Evolutionary conservation across 2,113 vertebrate species (phyloP).

Genomic region (Hemicordylus capensis): DNA sequence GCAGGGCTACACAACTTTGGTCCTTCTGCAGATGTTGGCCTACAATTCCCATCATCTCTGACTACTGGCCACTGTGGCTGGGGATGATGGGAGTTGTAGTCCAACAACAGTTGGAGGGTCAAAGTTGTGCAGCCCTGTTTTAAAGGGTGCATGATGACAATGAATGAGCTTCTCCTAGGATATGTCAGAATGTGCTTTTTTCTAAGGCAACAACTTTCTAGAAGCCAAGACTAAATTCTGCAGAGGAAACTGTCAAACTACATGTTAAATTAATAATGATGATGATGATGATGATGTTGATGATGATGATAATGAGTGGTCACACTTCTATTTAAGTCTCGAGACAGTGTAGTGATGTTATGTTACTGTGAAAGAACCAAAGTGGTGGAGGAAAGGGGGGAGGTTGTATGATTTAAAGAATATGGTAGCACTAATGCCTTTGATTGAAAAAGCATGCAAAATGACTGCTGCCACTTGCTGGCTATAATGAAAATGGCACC

Average conservation of each 20-base stretch:
- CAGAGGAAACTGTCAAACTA: neutral
- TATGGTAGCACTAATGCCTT: neutral
- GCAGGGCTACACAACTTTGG: too few relatives aligned
- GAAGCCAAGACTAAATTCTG: neutral
- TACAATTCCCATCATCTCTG: too few relatives aligned
- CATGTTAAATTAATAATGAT: too few relatives aligned
- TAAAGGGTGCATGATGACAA: neutral
- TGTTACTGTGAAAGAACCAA: neutral
- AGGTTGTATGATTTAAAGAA: neutral
- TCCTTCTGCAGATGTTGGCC: too few relatives aligned
- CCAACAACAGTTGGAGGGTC: too few relatives aligned
- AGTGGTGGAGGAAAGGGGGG: too few relatives aligned
- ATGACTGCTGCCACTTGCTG: slow-evolving; percentile 7
- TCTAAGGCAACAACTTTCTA: neutral
- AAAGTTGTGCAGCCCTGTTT: too few relatives aligned
- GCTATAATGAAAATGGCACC: neutral
- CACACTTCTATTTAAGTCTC: neutral
- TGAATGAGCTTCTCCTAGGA: neutral
- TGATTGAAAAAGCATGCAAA: neutral
- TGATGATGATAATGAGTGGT: too few relatives aligned
- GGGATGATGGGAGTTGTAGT: too few relatives aligned
- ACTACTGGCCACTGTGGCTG: too few relatives aligned
- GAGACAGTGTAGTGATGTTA: neutral
- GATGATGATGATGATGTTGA: too few relatives aligned
- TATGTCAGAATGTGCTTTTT: neutral